Percentiles rank a stretch among this genome's conserved stretches.
Evolutionary conservation across 2,797 vertebrate genomes (phyloP).

Genomic region (Anas flavirostris): DNA sequence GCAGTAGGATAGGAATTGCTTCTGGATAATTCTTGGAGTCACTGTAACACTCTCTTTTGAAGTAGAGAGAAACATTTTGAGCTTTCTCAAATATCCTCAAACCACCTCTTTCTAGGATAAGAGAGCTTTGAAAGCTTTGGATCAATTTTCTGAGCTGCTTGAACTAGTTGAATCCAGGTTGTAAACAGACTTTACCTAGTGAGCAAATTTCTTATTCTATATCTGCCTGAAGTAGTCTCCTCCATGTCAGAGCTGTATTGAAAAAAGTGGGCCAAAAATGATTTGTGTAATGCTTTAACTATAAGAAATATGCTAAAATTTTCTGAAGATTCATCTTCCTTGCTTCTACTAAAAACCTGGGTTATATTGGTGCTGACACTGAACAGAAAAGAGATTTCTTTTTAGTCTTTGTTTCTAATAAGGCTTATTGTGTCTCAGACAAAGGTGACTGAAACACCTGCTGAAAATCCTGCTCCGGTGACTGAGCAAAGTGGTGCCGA

Average conservation of each 20-base stretch:
- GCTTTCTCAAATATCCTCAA: neutral
- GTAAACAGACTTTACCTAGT: neutral
- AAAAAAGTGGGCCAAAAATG: too few relatives aligned
- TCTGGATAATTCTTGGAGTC: neutral
- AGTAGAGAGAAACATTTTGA: neutral
- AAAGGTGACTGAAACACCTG: slow-evolving; percentile 76
- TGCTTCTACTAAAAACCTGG: neutral
- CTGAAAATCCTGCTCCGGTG: slow-evolving; percentile 78
- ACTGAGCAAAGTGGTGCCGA: slow-evolving; percentile 78
- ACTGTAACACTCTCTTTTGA: neutral
- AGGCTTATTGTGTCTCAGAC: slow-evolving; percentile 42
- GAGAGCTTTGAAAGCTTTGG: neutral
- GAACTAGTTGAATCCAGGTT: neutral
- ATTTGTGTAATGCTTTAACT: neutral
- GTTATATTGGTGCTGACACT: neutral
- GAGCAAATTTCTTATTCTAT: neutral
- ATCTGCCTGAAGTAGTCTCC: neutral
- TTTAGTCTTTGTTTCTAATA: neutral
- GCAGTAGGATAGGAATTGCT: neutral
- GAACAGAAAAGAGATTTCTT: neutral
- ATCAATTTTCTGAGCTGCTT: neutral
- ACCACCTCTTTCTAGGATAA: neutral
- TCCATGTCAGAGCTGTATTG: neutral
- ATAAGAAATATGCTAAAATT: neutral
- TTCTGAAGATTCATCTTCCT: neutral